A percentile compares a stretch with the other conserved stretches of the same genome.
phyloP scores from a whole-genome alignment of 2,797 vertebrate species.

The Liparis tanakae region DNA sequence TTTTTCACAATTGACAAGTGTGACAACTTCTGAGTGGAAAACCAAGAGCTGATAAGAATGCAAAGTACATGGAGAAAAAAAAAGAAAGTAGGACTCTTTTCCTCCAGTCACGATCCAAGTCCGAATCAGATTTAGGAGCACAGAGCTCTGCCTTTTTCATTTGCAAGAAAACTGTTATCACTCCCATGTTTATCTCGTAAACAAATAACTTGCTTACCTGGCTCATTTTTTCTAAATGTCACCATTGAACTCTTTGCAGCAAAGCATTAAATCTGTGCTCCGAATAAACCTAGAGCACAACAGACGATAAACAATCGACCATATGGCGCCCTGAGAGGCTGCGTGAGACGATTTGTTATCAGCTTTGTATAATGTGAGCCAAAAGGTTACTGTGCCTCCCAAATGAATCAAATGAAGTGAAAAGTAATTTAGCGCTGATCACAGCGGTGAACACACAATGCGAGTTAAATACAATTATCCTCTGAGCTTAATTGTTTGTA shows the following conservation, averaged over 20 bases:
- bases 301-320: conserved; percentile 46
- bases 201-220: conserved; percentile 42
- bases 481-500: neutral
- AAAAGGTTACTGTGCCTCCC: conserved; percentile 21
- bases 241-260: conserved; percentile 11
- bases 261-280: conserved; percentile 37
- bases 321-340: conserved; percentile 44
- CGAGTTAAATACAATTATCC: neutral
- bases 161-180: conserved; percentile 38
- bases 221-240: conserved; percentile 6
- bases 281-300: conserved; percentile 34
- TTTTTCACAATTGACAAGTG: neutral
- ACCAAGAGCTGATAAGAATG: conserved; percentile 27
- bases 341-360: conserved; percentile 39
- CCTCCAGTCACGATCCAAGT: conserved; percentile 8
- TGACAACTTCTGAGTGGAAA: neutral
- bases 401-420: conserved; percentile 46
- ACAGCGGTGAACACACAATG: conserved; percentile 15
- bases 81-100: conserved; percentile 13
- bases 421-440: conserved; percentile 34
- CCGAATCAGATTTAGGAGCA: conserved; percentile 25
- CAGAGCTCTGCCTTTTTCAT: conserved; percentile 27
- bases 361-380: conserved; percentile 33
- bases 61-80: neutral
- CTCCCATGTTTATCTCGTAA: conserved; percentile 30